phyloP scores from a whole-genome alignment of 2,113 vertebrate species.

The Indicator maculatus region DNA sequence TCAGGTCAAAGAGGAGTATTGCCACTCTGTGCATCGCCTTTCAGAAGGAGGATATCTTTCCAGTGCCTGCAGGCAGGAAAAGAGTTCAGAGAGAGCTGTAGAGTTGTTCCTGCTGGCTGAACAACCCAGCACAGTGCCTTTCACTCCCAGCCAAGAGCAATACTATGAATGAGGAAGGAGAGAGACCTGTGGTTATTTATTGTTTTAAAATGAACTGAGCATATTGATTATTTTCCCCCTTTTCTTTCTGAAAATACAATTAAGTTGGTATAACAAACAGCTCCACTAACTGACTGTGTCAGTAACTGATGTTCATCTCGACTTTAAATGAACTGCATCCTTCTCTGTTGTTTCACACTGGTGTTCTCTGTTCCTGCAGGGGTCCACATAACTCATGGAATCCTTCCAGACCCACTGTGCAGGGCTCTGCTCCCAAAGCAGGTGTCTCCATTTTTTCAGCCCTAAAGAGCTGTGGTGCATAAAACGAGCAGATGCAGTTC shows the following conservation, averaged over 20 bases:
- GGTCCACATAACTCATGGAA: background rate
- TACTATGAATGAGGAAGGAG: background rate
- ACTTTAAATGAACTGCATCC: slow-evolving; percentile 6
- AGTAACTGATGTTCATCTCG: background rate
- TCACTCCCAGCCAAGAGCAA: background rate
- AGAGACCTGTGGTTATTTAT: slow-evolving; percentile 32
- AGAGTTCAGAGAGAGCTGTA: background rate
- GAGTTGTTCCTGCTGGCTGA: background rate
- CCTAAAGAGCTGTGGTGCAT: background rate
- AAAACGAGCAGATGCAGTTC: background rate
- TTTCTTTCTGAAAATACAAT: slow-evolving; percentile 8
- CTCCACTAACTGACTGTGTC: slow-evolving; percentile 15
- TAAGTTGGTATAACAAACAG: slow-evolving; percentile 37
- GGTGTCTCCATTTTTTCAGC: background rate
- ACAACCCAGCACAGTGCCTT: background rate
- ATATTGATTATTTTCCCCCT: slow-evolving; percentile 52
- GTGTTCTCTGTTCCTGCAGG: background rate
- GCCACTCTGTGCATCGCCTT: background rate
- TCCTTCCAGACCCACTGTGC: background rate
- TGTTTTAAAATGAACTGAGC: slow-evolving; percentile 30
- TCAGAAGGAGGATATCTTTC: background rate
- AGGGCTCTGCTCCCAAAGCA: fast-evolving
- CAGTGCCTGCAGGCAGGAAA: background rate
- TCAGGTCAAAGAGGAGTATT: background rate
- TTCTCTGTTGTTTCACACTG: background rate